A percentile compares a stretch with the other conserved stretches of the same genome.
phyloP scores from a whole-genome alignment of 2,888 invertebrate species.

The Boloria selene region DNA sequence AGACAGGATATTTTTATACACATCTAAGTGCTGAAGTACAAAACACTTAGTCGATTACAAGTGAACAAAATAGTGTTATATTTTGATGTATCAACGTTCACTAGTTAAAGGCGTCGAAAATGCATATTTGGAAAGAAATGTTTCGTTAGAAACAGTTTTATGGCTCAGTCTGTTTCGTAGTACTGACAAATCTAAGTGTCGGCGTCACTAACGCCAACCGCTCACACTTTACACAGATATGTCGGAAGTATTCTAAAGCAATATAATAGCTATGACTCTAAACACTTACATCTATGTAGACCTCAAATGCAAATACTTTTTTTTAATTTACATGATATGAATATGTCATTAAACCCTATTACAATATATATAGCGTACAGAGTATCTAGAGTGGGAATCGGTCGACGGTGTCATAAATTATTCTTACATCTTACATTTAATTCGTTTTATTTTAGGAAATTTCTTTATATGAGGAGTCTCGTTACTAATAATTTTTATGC shows the following conservation, averaged over 20 bases:
- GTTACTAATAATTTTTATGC: conserved; percentile 12
- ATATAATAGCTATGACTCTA: conserved; percentile 80
- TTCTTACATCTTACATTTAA: conserved; percentile 19
- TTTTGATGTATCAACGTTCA: conserved; percentile 46
- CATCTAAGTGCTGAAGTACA: conserved; percentile 64
- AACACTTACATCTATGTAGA: conserved; percentile 79
- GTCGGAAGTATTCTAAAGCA: conserved; percentile 82
- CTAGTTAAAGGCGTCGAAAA: conserved; percentile 63
- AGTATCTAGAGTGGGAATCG: conserved; percentile 62
- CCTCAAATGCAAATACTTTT: conserved; percentile 82
- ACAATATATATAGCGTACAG: conserved; percentile 63
- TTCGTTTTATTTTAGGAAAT: conserved; percentile 31
- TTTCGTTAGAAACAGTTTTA: conserved; percentile 39
- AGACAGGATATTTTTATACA: conserved; percentile 73
- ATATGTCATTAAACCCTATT: conserved; percentile 80
- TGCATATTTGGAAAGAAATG: conserved; percentile 70
- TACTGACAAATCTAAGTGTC: conserved; percentile 52
- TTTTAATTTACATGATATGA: conserved; percentile 82
- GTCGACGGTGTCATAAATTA: conserved; percentile 20
- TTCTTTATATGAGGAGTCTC: conserved; percentile 39
- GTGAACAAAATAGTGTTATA: conserved; percentile 28
- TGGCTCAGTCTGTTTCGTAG: conserved; percentile 63
- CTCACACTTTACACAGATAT: conserved; percentile 78
- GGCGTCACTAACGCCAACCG: conserved; percentile 58
- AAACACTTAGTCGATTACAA: conserved; percentile 51